Percentiles rank a stretch among this genome's conserved stretches.
These are phyloP conservation scores for Chironomus tepperi DNA, from an alignment of 1,140 invertebrate genomes.

Conservation along the genomic window DNA sequence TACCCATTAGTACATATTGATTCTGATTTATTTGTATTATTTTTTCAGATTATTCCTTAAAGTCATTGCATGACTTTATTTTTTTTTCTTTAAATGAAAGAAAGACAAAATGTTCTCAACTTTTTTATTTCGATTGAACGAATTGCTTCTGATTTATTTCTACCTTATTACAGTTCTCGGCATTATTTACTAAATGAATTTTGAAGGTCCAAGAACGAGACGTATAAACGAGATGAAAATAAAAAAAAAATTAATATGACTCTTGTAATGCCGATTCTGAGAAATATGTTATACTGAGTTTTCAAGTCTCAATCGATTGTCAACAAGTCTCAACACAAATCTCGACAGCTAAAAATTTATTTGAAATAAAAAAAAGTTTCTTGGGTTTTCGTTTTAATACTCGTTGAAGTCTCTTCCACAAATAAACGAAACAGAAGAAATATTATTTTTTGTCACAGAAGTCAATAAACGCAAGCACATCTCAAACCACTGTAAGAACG, in stretches of 20 bases:
- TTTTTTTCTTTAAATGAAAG: too few relatives aligned
- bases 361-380: not conserved
- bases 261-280: not conserved
- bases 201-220: too few relatives aligned
- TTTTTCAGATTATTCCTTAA: not conserved
- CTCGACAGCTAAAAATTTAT: not conserved
- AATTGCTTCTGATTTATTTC: slow-evolving; percentile 4
- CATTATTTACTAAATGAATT: not conserved
- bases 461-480: not conserved
- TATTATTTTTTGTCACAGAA: not conserved
- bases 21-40: not conserved
- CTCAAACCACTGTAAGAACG: too few relatives aligned
- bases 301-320: slow-evolving; percentile 12
- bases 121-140: not conserved
- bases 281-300: not conserved
- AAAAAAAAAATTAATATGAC: not conserved
- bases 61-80: not conserved
- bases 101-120: not conserved
- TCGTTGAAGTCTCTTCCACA: slow-evolving; percentile 14
- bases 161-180: too few relatives aligned
- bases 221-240: not conserved
- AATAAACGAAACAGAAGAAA: not conserved
- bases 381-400: not conserved
- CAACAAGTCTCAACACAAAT: not conserved
- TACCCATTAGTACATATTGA: too few relatives aligned